Evolutionary conservation across 2,888 invertebrate species (phyloP), one percentile per base, ranked within the genome.

Genomic region (Helobdella robusta): DNA sequence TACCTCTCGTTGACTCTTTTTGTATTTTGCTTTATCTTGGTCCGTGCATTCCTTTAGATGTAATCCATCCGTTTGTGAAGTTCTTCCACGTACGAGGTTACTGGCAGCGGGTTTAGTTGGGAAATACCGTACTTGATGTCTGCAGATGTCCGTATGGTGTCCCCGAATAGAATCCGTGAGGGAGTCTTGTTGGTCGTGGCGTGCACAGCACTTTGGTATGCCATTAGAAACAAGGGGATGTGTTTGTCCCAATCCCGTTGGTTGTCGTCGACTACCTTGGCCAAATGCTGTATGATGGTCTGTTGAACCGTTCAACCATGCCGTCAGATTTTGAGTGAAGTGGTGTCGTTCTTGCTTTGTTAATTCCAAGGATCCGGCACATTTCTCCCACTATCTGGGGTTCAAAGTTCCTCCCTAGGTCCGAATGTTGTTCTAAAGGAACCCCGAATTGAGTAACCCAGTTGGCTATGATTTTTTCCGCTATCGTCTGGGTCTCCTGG

Each of bases 401-500:
- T 1, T 48, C 48, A 8, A 48, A 48, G 25, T 48, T 48, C 48
- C 48, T 48, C 25, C 48, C 48, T 48, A 23, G 48, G n/a, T 48
- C 48, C 1, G 48, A 48, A 18, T 48, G 48, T 48, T 4, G 6
- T 8, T 48, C 48, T 18, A 48, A 48, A 1, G 48, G 48, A 8
- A 8, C 48, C n/a, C 48, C 48, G 15, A 48, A 48, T 48, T 25
- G 2, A 48, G 23, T 48, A 48, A 48, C 6, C 48, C 48, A 48
- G 25, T 48, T 48, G 8, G 20, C 25, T 2, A 48, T 18, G 1
- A 48, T 5, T 15, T 6, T 6, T 2, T 48, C 48, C 4, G 15
- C 48, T 5, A 48, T 6, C n/a, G 11, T 48, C 25, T 48, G 23
- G 4, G 48, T 25, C 15, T 48, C 48, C 15, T 48, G 48, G 6